Percentiles rank a stretch among this genome's conserved stretches.
Conservation (phyloP, 1,140 invertebrate species). For the Coenobita brevimanus region DNA sequence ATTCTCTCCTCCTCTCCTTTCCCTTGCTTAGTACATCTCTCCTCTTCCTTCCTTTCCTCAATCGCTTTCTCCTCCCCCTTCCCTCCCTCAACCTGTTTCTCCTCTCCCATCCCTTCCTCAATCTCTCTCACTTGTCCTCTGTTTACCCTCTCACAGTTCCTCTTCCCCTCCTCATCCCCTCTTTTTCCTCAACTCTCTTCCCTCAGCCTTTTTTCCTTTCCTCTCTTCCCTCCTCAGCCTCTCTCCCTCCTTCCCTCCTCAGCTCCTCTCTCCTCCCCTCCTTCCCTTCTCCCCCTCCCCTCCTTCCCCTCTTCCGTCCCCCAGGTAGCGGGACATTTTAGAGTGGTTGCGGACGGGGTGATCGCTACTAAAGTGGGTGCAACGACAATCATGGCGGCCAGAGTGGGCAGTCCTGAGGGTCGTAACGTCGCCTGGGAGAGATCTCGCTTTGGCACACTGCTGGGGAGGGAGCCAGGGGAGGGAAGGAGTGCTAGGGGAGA, state of each 20-base stretch:
- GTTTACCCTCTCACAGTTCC: too few relatives aligned
- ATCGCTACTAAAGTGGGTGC: constrained; percentile 62
- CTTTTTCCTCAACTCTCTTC: neutral
- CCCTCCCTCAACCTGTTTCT: neutral
- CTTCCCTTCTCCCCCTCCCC: neutral
- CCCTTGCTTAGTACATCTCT: too few relatives aligned
- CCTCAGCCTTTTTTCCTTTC: neutral
- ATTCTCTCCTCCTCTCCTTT: too few relatives aligned
- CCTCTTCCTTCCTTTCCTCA: too few relatives aligned
- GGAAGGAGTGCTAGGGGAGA: neutral
- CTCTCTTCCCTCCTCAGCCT: neutral
- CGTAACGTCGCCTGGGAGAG: constrained; percentile 62
- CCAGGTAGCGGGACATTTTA: constrained; percentile 60
- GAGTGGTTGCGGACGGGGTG: constrained; percentile 63
- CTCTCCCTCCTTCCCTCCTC: constrained; percentile 7
- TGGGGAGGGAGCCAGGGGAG: neutral
- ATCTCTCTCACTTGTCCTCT: neutral
- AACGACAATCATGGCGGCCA: constrained; percentile 60
- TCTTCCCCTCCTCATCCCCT: neutral
- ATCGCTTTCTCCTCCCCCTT: too few relatives aligned
- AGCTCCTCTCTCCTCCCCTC: neutral
- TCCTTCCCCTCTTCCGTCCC: constrained; percentile 5
- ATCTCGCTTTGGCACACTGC: constrained; percentile 38
- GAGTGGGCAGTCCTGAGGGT: constrained; percentile 61
- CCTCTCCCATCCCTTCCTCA: neutral